Evolutionary conservation across 2,888 invertebrate genomes (phyloP).

Genomic region (Ganaspis brasiliensis): DNA sequence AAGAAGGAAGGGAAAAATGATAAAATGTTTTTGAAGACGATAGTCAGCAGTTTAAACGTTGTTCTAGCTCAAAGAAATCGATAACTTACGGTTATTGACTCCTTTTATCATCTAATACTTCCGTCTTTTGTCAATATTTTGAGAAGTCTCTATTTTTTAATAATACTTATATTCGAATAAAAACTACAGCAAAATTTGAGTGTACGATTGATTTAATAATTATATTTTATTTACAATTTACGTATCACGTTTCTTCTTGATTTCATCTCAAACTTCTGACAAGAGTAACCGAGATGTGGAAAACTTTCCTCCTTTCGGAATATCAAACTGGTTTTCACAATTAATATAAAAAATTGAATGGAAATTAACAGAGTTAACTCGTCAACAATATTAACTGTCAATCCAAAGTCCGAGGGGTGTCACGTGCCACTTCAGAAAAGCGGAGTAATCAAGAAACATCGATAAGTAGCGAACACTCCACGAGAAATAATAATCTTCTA

Average conservation of each 20-base stretch:
- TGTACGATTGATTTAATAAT: too few relatives aligned
- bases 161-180: too few relatives aligned
- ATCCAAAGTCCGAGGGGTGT: slow-evolving; percentile 64
- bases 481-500: slow-evolving; percentile 59
- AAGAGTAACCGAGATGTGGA: slow-evolving; percentile 26
- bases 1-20: slow-evolving; percentile 36
- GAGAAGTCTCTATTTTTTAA: not conserved
- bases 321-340: slow-evolving; percentile 45
- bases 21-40: slow-evolving; percentile 56
- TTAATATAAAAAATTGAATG: slow-evolving; percentile 51
- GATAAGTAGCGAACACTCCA: slow-evolving; percentile 61
- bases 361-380: slow-evolving; percentile 61
- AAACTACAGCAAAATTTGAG: too few relatives aligned
- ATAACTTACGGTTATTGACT: slow-evolving; percentile 59
- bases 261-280: too few relatives aligned
- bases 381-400: slow-evolving; percentile 58
- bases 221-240: too few relatives aligned
- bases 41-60: slow-evolving; percentile 62
- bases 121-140: not conserved
- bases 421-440: slow-evolving; percentile 61
- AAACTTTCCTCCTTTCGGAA: not conserved
- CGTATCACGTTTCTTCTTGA: too few relatives aligned
- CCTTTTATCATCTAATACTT: slow-evolving; percentile 53
- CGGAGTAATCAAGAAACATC: slow-evolving; percentile 59
- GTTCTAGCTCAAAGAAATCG: slow-evolving; percentile 45